Evolutionary conservation across 2,797 vertebrate species (phyloP).

Genomic region (Pampus argenteus): DNA sequence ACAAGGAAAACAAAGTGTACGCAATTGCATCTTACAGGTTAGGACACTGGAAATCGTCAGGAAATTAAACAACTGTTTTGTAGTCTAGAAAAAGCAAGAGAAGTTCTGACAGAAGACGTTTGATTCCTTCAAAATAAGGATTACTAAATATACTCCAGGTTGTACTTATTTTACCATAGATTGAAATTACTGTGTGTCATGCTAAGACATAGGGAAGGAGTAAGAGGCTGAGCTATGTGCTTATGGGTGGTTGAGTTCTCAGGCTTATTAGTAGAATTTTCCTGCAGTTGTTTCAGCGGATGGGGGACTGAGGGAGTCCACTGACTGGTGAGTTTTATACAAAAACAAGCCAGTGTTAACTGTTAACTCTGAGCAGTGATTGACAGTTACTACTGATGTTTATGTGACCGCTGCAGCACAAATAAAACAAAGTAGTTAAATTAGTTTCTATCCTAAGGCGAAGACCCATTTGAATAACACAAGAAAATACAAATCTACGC

Average conservation of each 20-base stretch:
- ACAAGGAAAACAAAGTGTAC: no score
- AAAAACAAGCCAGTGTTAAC: slow-evolving; percentile 3
- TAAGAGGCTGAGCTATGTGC: slow-evolving; percentile 13
- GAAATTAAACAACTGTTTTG: no score
- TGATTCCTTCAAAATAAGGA: no score
- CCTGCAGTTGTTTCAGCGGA: slow-evolving; percentile 17
- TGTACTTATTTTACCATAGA: slow-evolving; percentile 2
- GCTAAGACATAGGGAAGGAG: neutral
- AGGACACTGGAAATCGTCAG: no score
- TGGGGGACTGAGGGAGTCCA: slow-evolving; percentile 18
- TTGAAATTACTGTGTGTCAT: slow-evolving; percentile 6
- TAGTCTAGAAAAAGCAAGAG: no score
- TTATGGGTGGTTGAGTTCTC: slow-evolving; percentile 21
- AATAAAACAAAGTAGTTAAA: neutral
- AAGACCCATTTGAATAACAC: slow-evolving; percentile 10
- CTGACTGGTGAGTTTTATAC: slow-evolving; percentile 33
- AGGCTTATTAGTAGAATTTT: slow-evolving; percentile 15
- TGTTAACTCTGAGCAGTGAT: neutral
- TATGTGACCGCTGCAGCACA: neutral
- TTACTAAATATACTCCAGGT: no score
- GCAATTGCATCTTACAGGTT: no score
- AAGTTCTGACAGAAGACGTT: no score
- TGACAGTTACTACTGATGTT: slow-evolving; percentile 1
- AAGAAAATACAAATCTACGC: neutral
- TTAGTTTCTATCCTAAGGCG: neutral